A percentile compares a stretch with the other conserved stretches of the same genome.
Conservation (phyloP, 2,113 vertebrate genomes). For the Cathartes aura region DNA sequence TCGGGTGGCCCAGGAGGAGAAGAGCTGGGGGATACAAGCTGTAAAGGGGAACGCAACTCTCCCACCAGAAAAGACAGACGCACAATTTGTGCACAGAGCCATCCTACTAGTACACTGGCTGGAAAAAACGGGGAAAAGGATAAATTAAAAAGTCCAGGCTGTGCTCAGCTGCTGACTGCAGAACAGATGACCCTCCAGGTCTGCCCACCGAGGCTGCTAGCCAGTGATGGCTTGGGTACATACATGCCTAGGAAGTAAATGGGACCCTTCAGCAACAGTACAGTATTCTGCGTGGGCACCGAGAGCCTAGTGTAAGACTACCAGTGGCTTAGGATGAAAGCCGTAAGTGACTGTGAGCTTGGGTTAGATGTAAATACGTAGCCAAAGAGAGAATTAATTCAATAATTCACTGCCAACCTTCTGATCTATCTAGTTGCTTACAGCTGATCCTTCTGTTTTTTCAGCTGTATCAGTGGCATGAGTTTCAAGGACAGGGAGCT, state of each 20-base stretch:
- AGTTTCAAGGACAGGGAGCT: slow-evolving; percentile 54
- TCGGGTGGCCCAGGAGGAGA: background rate
- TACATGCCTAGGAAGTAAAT: background rate
- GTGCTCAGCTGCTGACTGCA: background rate
- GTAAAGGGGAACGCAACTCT: background rate
- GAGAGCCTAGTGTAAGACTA: background rate
- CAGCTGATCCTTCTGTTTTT: slow-evolving; percentile 31
- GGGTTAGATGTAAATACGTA: slow-evolving; percentile 6
- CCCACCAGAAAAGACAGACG: no score
- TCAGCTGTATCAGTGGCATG: background rate
- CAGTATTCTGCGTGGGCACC: background rate
- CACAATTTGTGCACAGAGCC: background rate
- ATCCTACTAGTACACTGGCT: background rate
- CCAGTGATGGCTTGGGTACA: background rate
- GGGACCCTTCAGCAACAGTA: background rate
- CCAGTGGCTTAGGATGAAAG: background rate
- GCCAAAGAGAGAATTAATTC: background rate
- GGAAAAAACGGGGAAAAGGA: background rate
- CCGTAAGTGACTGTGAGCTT: background rate
- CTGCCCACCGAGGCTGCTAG: background rate
- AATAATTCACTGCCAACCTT: slow-evolving; percentile 17
- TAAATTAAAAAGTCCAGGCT: background rate
- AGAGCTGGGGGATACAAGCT: background rate
- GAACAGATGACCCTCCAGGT: background rate
- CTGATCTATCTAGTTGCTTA: slow-evolving; percentile 16